phyloP scores from a whole-genome alignment of 2,113 vertebrate species.

The Istiophorus platypterus region DNA sequence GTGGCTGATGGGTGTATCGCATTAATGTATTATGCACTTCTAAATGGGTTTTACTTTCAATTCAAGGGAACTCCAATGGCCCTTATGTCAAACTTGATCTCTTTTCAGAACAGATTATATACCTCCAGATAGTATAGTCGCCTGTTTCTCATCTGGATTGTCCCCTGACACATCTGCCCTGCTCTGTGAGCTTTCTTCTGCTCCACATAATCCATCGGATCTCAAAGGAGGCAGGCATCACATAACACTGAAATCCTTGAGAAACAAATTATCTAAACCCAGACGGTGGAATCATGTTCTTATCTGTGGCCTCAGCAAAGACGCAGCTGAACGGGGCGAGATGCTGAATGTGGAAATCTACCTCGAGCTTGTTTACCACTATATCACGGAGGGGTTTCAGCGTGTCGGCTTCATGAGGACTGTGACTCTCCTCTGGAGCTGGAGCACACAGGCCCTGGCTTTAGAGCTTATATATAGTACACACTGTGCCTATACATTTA shows the following conservation, averaged over 20 bases:
- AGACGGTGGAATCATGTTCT: constrained; percentile 12
- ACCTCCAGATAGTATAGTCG: constrained; percentile 29
- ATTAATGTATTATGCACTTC: not conserved
- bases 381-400: constrained; percentile 20
- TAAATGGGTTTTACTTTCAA: not conserved
- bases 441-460: constrained; percentile 12
- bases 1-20: no score
- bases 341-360: constrained; percentile 21
- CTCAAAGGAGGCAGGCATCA: constrained; percentile 42
- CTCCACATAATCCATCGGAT: constrained; percentile 72
- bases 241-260: constrained; percentile 40
- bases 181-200: constrained; percentile 66
- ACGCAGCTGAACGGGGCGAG: not conserved
- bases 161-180: constrained; percentile 54
- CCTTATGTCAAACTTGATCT: constrained; percentile 16
- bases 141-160: constrained; percentile 51
- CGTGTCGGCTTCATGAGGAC: constrained; percentile 35
- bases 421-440: constrained; percentile 41
- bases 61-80: not conserved
- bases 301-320: not conserved
- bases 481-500: constrained; percentile 63
- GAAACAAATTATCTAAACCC: constrained; percentile 14
- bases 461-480: constrained; percentile 63
- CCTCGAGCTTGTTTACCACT: constrained; percentile 32
- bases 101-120: constrained; percentile 26